phyloP scores from a whole-genome alignment of 1,140 invertebrate species.

The Lepidurus arcticus region DNA sequence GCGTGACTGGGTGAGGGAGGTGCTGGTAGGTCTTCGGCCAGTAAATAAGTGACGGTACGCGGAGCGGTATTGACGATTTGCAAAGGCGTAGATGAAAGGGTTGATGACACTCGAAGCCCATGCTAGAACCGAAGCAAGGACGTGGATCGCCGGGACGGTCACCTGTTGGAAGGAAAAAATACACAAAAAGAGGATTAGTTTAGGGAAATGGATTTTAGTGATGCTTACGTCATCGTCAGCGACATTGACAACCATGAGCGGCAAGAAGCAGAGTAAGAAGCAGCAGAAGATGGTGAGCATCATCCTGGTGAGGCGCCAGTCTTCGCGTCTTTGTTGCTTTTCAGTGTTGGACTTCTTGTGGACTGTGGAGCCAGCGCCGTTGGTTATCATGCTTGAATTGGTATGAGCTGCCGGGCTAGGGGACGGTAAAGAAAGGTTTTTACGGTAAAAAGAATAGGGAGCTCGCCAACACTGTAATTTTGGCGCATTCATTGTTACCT shows the following conservation, averaged over 20 bases:
- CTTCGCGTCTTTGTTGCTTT: conserved; percentile 51
- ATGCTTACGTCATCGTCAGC: conserved; percentile 58
- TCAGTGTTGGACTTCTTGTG: conserved; percentile 30
- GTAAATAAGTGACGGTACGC: conserved; percentile 62
- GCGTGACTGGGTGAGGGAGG: conserved; percentile 39
- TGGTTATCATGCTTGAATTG: conserved; percentile 25
- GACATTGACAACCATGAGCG: conserved; percentile 78
- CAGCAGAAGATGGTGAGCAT: conserved; percentile 80
- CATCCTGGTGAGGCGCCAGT: conserved; percentile 69
- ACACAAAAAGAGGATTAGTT: neutral
- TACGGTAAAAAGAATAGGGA: neutral
- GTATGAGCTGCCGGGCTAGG: conserved; percentile 5
- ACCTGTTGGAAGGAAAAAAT: conserved; percentile 38
- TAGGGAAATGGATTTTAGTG: neutral
- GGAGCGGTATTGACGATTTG: conserved; percentile 71
- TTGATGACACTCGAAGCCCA: conserved; percentile 82
- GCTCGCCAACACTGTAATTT: neutral
- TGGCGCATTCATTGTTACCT: conserved; percentile 45
- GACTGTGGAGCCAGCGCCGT: conserved; percentile 4
- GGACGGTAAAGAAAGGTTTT: neutral
- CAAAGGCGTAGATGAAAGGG: conserved; percentile 78
- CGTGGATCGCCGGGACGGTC: conserved; percentile 64
- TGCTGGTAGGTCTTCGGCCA: conserved; percentile 32
- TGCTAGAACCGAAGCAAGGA: conserved; percentile 71
- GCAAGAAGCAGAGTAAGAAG: conserved; percentile 75